These are phyloP conservation scores for Dasyprocta punctata DNA, from an alignment of 2,113 vertebrate genomes.

Conservation along the genomic window DNA sequence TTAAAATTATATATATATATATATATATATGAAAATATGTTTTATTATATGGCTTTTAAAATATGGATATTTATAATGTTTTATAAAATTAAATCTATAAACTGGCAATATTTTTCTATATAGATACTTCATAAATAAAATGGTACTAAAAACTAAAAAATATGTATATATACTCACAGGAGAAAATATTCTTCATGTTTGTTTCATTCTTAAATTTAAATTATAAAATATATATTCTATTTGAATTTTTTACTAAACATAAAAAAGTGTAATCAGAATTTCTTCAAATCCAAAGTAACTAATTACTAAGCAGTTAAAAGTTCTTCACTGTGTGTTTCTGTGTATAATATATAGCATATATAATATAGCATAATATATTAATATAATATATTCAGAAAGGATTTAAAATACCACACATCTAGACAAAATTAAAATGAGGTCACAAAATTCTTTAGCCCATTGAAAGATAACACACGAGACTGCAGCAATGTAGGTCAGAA, in stretches of 20 bases:
- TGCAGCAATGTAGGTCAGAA: too few species aligned
- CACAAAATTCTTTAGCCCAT: too few species aligned
- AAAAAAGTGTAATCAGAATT: neutral
- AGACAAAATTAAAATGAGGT: neutral
- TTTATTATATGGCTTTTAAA: neutral
- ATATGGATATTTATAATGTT: neutral
- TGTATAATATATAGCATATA: neutral
- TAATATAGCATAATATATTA: neutral
- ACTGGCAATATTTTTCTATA: neutral
- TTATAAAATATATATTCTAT: neutral
- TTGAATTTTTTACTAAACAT: neutral
- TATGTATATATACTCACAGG: neutral
- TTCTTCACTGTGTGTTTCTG: neutral
- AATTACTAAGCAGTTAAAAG: neutral
- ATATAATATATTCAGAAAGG: neutral
- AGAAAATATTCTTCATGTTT: neutral
- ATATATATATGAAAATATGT: neutral
- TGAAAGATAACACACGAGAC: neutral
- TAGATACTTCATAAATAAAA: neutral
- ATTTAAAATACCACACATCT: neutral
- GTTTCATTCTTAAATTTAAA: neutral
- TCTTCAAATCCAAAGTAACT: constrained; percentile 1
- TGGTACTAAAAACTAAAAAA: neutral
- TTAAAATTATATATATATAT: too few species aligned
- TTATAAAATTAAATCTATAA: neutral